phyloP scores from a whole-genome alignment of 1,140 invertebrate genomes.

The Drosophila varians region DNA sequence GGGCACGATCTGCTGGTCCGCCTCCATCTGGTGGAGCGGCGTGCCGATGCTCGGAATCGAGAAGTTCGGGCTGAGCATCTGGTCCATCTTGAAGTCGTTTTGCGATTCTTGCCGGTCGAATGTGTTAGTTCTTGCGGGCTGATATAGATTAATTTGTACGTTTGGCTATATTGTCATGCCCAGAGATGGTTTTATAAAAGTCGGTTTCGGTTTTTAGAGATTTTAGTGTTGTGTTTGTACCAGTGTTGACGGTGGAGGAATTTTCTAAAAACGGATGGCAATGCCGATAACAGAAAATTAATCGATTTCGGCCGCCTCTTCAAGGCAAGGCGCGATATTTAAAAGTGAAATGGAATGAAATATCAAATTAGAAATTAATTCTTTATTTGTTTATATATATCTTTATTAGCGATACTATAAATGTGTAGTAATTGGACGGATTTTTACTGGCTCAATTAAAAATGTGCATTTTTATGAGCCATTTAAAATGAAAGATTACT shows the following conservation, averaged over 20 bases:
- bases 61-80: conserved; percentile 95
- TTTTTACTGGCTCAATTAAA: too few relatives aligned
- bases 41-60: conserved; percentile 95
- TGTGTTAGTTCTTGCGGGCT: background rate
- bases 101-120: background rate
- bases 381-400: background rate
- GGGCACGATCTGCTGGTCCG: conserved; percentile 89
- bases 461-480: background rate
- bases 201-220: background rate
- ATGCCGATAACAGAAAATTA: background rate
- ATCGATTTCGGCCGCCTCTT: background rate
- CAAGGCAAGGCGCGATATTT: background rate
- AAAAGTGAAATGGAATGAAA: too few relatives aligned
- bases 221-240: background rate
- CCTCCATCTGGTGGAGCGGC: conserved; percentile 94
- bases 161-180: background rate
- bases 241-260: background rate
- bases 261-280: background rate
- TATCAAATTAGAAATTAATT: too few relatives aligned
- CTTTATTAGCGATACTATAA: background rate
- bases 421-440: background rate
- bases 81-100: conserved; percentile 84
- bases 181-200: background rate
- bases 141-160: background rate
- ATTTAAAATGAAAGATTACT: conserved; percentile 10